Percentiles rank a stretch among this genome's conserved stretches.
phyloP scores from a whole-genome alignment of 2,797 vertebrate species.

The Oreochromis mossambicus region DNA sequence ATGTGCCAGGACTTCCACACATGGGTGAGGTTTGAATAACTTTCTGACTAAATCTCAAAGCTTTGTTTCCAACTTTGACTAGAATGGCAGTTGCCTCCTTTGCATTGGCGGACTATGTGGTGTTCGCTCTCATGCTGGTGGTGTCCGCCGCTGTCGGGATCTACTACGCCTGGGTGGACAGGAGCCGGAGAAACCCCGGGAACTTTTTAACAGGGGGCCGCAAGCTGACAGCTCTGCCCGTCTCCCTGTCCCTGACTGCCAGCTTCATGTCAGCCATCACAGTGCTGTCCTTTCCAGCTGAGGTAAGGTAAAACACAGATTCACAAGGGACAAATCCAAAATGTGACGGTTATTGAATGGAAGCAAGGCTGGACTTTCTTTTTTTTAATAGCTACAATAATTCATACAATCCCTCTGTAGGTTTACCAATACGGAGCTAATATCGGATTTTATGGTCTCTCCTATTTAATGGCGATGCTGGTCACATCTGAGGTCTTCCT shows the following conservation, averaged over 20 bases:
- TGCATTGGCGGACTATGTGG: conserved; percentile 84
- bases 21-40: background rate
- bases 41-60: background rate
- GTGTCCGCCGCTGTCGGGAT: conserved; percentile 85
- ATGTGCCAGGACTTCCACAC: conserved; percentile 6
- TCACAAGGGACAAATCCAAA: background rate
- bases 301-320: conserved; percentile 56
- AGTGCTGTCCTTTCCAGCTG: conserved; percentile 86
- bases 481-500: conserved; percentile 89
- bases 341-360: background rate
- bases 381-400: background rate
- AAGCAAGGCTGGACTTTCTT: background rate
- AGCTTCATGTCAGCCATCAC: conserved; percentile 98
- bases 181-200: conserved; percentile 70
- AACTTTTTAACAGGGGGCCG: conserved; percentile 89
- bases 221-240: conserved; percentile 82
- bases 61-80: background rate
- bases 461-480: conserved; percentile 78
- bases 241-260: conserved; percentile 89
- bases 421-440: conserved; percentile 85
- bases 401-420: background rate
- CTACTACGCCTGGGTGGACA: conserved; percentile 82
- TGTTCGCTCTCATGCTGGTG: conserved; percentile 85
- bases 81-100: conserved; percentile 68
- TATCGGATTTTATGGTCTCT: conserved; percentile 75